phyloP scores from a whole-genome alignment of 2,797 vertebrate species.

The Bovichtus variegatus region DNA sequence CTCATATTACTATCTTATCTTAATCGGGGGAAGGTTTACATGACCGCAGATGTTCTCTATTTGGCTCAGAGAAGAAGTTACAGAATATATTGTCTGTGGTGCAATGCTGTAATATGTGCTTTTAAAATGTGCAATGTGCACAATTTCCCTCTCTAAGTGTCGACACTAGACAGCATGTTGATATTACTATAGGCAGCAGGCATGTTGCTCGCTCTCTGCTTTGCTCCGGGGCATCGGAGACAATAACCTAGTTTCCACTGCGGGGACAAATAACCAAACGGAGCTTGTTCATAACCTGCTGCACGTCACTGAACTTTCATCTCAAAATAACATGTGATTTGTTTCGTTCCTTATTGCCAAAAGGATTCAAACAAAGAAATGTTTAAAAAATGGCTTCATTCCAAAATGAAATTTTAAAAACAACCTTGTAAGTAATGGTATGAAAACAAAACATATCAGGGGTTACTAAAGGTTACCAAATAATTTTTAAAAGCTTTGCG shows the following conservation, averaged over 20 bases:
- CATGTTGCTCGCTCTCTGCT: slow-evolving; percentile 72
- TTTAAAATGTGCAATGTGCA: slow-evolving; percentile 33
- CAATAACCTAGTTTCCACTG: slow-evolving; percentile 79
- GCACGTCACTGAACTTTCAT: slow-evolving; percentile 37
- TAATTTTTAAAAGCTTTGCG: slow-evolving; percentile 25
- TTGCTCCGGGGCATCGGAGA: slow-evolving; percentile 70
- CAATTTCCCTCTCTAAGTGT: slow-evolving; percentile 24
- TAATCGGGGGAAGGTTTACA: not conserved
- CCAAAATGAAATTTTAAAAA: slow-evolving; percentile 22
- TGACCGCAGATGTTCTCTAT: not conserved
- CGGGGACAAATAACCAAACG: slow-evolving; percentile 47
- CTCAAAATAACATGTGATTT: slow-evolving; percentile 39
- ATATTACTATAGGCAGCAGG: slow-evolving; percentile 73
- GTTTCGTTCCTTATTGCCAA: slow-evolving; percentile 21
- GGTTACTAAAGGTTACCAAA: slow-evolving; percentile 38
- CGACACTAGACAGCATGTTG: slow-evolving; percentile 66
- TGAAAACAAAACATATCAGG: slow-evolving; percentile 34
- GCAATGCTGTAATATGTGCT: slow-evolving; percentile 1
- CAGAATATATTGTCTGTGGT: not conserved
- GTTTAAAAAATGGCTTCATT: slow-evolving; percentile 26
- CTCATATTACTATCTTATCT: not conserved
- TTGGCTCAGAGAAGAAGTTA: not conserved
- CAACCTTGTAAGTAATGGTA: slow-evolving; percentile 39
- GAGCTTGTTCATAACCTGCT: slow-evolving; percentile 56
- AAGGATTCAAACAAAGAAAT: slow-evolving; percentile 38